These are phyloP conservation scores for Cossypha polioptera DNA, from an alignment of 2,797 vertebrate species.

Conservation along the genomic window DNA sequence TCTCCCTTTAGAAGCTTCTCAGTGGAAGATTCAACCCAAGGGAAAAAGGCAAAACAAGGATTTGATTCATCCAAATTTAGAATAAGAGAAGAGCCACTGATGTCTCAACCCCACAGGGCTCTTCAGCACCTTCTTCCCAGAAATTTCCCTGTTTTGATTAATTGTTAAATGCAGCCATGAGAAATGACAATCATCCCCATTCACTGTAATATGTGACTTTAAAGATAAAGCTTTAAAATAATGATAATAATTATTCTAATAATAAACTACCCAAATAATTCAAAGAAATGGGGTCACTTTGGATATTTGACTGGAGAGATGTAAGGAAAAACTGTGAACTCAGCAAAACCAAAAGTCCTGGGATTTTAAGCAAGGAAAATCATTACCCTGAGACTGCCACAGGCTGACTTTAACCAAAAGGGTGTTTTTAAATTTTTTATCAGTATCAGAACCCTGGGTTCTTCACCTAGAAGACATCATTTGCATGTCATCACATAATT, in stretches of 20 bases:
- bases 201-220: not conserved
- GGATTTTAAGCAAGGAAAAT: not conserved
- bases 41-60: not conserved
- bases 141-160: not conserved
- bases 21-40: not conserved
- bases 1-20: not conserved
- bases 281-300: not conserved
- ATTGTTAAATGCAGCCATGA: not conserved
- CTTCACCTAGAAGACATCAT: not conserved
- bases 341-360: not conserved
- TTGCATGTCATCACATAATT: not conserved
- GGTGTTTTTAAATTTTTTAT: not conserved
- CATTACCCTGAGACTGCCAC: not conserved
- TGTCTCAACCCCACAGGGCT: not conserved
- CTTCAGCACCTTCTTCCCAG: not conserved
- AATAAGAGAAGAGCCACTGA: not conserved
- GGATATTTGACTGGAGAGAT: not conserved
- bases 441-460: not conserved
- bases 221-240: not conserved
- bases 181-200: not conserved
- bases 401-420: not conserved
- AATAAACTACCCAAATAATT: not conserved
- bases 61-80: not conserved
- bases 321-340: not conserved
- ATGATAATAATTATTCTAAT: not conserved